These are phyloP conservation scores for Papilio xuthus DNA, from an alignment of 1,140 invertebrate genomes.

Conservation along the genomic window DNA sequence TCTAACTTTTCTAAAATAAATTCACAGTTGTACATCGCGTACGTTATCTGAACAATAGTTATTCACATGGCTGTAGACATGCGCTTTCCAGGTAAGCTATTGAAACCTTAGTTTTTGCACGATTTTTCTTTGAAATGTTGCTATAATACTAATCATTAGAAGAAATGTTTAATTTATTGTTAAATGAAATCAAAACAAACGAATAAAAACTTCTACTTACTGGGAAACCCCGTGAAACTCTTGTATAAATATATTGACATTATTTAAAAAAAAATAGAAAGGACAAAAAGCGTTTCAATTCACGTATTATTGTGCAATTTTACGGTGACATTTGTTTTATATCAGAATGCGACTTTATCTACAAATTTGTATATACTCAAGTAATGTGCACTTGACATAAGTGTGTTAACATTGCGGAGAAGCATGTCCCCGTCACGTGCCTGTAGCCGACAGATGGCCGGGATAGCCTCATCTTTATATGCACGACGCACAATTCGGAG, in stretches of 20 bases:
- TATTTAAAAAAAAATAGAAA: too few relatives aligned
- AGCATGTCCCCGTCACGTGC: constrained; percentile 48
- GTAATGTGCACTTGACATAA: not conserved
- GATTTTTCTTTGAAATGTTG: not conserved
- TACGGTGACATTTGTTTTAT: not conserved
- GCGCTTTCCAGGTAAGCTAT: not conserved
- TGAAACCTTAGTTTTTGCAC: not conserved
- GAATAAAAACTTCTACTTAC: too few relatives aligned
- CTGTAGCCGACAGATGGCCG: constrained; percentile 42
- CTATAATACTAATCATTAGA: too few relatives aligned
- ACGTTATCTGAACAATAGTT: not conserved
- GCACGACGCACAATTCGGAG: constrained; percentile 15
- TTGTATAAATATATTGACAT: too few relatives aligned
- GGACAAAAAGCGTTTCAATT: too few relatives aligned
- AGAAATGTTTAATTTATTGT: too few relatives aligned
- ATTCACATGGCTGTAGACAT: not conserved
- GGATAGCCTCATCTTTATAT: constrained; percentile 43
- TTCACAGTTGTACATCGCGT: not conserved
- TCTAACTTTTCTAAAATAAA: not conserved
- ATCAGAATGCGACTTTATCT: not conserved
- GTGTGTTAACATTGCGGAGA: constrained; percentile 24
- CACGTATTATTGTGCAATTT: too few relatives aligned
- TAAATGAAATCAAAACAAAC: too few relatives aligned
- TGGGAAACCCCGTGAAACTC: too few relatives aligned
- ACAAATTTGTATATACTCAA: not conserved